Percentiles rank a stretch among this genome's conserved stretches.
phyloP scores from a whole-genome alignment of 2,888 invertebrate species.

The Boloria euphrosyne region DNA sequence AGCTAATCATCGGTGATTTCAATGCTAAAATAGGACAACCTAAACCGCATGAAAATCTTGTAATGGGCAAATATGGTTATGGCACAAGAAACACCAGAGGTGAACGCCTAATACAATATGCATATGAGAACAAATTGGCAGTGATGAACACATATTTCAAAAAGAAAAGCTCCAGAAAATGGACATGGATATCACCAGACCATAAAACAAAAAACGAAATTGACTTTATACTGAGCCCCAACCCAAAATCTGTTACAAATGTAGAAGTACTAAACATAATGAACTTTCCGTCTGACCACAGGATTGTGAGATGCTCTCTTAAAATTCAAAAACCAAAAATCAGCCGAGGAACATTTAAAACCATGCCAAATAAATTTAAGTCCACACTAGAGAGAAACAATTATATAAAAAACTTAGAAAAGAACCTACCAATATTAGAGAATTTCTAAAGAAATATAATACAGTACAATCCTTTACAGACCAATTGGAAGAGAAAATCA shows the following conservation, averaged over 20 bases:
- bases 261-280: conserved; percentile 19
- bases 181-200: too few species aligned
- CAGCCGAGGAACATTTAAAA: conserved; percentile 24
- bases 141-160: conserved; percentile 1
- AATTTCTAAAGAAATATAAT: too few species aligned
- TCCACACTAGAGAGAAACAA: not conserved
- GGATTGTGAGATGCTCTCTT: conserved; percentile 27
- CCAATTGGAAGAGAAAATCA: too few species aligned
- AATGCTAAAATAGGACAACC: conserved; percentile 34
- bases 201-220: too few species aligned
- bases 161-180: too few species aligned
- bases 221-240: too few species aligned
- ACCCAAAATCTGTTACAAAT: not conserved
- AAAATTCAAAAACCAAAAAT: conserved; percentile 10
- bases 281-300: conserved; percentile 25
- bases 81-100: conserved; percentile 32
- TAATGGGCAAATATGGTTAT: conserved; percentile 32
- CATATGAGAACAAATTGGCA: conserved; percentile 21
- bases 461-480: too few species aligned
- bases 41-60: conserved; percentile 27
- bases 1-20: conserved; percentile 26
- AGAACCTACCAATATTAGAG: not conserved
- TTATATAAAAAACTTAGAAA: not conserved
- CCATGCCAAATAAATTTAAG: not conserved
- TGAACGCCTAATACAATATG: conserved; percentile 39